These are phyloP conservation scores for Trachelus tabidus DNA, from an alignment of 2,888 invertebrate species.

Conservation along the genomic window DNA sequence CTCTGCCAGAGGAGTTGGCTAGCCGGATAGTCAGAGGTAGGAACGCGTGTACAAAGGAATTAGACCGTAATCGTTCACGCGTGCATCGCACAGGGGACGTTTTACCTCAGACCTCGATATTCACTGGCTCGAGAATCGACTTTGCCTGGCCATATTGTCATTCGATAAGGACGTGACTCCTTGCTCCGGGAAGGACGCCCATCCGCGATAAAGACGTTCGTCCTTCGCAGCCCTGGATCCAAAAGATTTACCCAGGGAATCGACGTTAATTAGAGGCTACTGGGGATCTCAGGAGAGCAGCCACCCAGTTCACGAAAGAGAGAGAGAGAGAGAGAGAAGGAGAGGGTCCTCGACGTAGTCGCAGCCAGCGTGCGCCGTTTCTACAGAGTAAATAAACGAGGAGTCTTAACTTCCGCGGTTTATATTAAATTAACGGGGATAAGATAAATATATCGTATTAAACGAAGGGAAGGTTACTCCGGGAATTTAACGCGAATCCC, in stretches of 20 bases:
- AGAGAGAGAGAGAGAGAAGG: neutral
- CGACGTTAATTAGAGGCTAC: neutral
- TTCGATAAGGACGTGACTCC: neutral
- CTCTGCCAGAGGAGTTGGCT: conserved; percentile 50
- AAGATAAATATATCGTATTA: conserved; percentile 20
- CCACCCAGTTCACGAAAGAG: neutral
- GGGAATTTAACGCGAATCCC: conserved; percentile 18
- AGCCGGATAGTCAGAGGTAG: conserved; percentile 37
- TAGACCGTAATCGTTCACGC: conserved; percentile 63
- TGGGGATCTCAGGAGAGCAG: neutral
- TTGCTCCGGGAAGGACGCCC: neutral
- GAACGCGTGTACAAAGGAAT: conserved; percentile 57
- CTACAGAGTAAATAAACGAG: neutral
- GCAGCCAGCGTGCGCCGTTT: neutral
- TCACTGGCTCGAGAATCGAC: conserved; percentile 38
- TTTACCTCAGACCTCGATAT: conserved; percentile 47
- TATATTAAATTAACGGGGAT: conserved; percentile 20
- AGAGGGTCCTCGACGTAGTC: neutral
- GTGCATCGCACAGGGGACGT: conserved; percentile 51
- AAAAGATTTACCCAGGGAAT: neutral
- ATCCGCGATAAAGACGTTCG: neutral
- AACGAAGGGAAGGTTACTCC: conserved; percentile 16
- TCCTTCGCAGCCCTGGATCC: neutral
- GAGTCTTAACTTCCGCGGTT: conserved; percentile 16
- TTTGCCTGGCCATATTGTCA: neutral